A percentile compares a stretch with the other conserved stretches of the same genome.
phyloP scores from a whole-genome alignment of 1,140 invertebrate species.

The Harpegnathos saltator region DNA sequence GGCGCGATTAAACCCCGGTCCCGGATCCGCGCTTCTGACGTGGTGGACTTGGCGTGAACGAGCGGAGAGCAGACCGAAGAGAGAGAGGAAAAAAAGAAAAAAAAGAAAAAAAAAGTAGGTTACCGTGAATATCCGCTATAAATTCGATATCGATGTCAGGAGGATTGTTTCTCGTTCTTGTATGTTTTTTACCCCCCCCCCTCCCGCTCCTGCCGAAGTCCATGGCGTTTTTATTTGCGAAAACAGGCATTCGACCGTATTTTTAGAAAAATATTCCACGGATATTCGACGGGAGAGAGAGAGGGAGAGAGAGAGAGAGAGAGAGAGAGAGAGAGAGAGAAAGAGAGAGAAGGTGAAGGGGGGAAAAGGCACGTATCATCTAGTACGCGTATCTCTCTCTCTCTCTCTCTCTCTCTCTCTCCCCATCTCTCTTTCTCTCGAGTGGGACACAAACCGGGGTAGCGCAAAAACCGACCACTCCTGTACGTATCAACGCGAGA shows the following conservation, averaged over 20 bases:
- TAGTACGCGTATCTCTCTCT: no score
- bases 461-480: constrained; percentile 27
- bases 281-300: constrained; percentile 8
- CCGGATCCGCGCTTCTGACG: constrained; percentile 21
- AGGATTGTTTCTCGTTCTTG: constrained; percentile 51
- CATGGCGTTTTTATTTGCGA: constrained; percentile 52
- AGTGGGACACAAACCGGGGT: constrained; percentile 8
- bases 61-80: no score
- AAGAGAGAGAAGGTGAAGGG: no score
- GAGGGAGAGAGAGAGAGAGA: constrained; percentile 23
- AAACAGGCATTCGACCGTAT: constrained; percentile 48
- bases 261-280: constrained; percentile 56
- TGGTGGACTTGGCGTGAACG: background rate
- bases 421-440: no score
- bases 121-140: constrained; percentile 52
- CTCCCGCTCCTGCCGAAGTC: constrained; percentile 3
- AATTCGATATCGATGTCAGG: constrained; percentile 50
- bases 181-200: constrained; percentile 31
- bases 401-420: no score
- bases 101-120: constrained; percentile 47
- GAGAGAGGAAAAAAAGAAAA: no score
- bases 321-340: no score
- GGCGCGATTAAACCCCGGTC: constrained; percentile 20
- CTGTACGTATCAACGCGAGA: constrained; percentile 58
- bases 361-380: no score